Conservation (phyloP, 2,888 invertebrate species). For the Ormia ochracea region DNA sequence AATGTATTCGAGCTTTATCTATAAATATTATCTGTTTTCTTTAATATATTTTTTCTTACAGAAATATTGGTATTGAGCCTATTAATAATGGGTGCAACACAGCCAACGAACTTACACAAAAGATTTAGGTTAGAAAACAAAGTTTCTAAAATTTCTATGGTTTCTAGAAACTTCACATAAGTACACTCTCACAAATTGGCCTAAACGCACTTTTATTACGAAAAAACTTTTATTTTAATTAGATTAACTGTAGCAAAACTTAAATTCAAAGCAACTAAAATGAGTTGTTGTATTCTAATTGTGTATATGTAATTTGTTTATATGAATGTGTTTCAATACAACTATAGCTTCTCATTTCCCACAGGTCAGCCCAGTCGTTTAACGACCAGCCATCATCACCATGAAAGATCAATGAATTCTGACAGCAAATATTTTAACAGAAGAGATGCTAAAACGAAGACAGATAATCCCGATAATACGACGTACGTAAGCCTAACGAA, state of each 20-base stretch:
- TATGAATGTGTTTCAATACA: background rate
- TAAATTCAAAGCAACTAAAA: background rate
- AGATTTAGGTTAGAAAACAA: constrained; percentile 70
- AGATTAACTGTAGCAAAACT: background rate
- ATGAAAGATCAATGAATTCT: constrained; percentile 47
- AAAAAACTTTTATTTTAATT: background rate
- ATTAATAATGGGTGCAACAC: constrained; percentile 73
- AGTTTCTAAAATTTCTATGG: constrained; percentile 46
- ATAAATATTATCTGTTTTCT: background rate
- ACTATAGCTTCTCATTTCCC: background rate
- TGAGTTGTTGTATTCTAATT: background rate
- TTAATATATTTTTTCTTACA: constrained; percentile 65
- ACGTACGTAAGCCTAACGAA: constrained; percentile 77
- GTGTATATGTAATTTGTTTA: background rate
- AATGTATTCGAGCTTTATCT: no score
- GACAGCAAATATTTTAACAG: constrained; percentile 58
- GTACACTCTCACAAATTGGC: constrained; percentile 19
- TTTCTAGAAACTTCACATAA: constrained; percentile 28
- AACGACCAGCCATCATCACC: constrained; percentile 65
- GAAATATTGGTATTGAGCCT: constrained; percentile 72
- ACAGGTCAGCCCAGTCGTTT: constrained; percentile 75
- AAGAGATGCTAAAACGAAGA: constrained; percentile 55
- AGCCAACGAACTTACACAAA: constrained; percentile 70
- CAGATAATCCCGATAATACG: constrained; percentile 65
- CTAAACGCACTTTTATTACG: constrained; percentile 31